phyloP scores from a whole-genome alignment of 2,113 vertebrate species.

The Passerina amoena region DNA sequence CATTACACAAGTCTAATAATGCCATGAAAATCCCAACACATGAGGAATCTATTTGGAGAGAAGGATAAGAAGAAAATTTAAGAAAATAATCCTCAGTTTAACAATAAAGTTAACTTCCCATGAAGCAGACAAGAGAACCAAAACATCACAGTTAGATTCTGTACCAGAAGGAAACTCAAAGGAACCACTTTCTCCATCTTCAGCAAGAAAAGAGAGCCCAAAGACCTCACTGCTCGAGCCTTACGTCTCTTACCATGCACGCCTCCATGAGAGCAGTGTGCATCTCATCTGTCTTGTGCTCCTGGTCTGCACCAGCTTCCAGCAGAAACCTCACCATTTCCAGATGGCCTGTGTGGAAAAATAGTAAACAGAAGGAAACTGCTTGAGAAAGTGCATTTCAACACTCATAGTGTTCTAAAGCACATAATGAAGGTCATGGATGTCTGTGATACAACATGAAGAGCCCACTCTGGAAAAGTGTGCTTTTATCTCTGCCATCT shows the following conservation, averaged over 20 bases:
- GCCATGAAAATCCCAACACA: background rate
- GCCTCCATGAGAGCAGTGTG: constrained; percentile 99
- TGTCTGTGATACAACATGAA: background rate
- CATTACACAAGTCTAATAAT: background rate
- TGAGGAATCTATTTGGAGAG: background rate
- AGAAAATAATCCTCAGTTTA: background rate
- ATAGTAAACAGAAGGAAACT: background rate
- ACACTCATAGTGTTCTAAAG: background rate
- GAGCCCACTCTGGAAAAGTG: background rate
- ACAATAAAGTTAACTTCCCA: background rate
- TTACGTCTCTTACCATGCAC: constrained; percentile 88
- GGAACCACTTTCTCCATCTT: background rate
- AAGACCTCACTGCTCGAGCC: background rate
- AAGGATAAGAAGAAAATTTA: background rate
- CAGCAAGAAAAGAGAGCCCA: background rate
- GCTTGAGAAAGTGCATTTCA: background rate
- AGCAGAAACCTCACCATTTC: constrained; percentile 99
- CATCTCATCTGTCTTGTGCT: constrained; percentile 99
- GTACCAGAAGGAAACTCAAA: background rate
- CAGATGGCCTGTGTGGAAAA: constrained; percentile 84
- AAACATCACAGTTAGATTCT: background rate
- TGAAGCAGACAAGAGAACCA: background rate
- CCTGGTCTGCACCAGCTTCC: constrained; percentile 97
- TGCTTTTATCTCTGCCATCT: fast-evolving
- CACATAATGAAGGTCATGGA: fast-evolving